Percentiles rank a stretch among this genome's conserved stretches.
These are phyloP conservation scores for Capreolus pygargus DNA, from an alignment of 2,113 vertebrate species.

Conservation along the genomic window DNA sequence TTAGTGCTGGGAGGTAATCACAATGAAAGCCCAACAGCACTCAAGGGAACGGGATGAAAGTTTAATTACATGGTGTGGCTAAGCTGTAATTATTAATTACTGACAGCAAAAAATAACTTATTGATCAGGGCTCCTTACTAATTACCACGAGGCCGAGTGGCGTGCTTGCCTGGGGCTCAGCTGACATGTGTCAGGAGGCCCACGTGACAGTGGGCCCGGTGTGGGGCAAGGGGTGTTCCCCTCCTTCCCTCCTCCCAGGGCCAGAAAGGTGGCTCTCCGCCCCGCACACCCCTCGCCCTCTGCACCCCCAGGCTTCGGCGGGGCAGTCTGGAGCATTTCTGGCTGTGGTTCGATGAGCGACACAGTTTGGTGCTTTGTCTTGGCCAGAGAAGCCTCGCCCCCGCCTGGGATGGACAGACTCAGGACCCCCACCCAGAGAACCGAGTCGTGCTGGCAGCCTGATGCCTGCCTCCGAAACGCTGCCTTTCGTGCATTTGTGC, in stretches of 20 bases:
- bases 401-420: background rate
- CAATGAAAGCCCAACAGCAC: slow-evolving; percentile 60
- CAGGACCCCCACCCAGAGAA: background rate
- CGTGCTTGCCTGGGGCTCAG: slow-evolving; percentile 62
- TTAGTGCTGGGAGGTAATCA: slow-evolving; percentile 61
- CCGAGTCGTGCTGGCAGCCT: background rate
- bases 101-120: slow-evolving; percentile 85
- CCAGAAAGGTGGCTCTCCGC: background rate
- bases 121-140: slow-evolving; percentile 83
- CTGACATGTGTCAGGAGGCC: background rate
- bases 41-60: slow-evolving; percentile 70
- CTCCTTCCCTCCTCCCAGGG: background rate
- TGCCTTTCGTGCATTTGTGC: background rate
- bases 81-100: slow-evolving; percentile 86
- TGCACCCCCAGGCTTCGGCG: background rate
- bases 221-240: rapidly evolving
- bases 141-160: slow-evolving; percentile 76
- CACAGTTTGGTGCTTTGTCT: background rate
- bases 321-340: background rate
- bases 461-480: slow-evolving; percentile 2
- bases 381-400: background rate
- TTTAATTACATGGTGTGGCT: slow-evolving; percentile 82
- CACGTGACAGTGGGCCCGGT: background rate
- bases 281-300: background rate
- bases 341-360: background rate